These are phyloP conservation scores for Amblyopsis hoosieri DNA, from an alignment of 2,797 vertebrate species.

Conservation along the genomic window DNA sequence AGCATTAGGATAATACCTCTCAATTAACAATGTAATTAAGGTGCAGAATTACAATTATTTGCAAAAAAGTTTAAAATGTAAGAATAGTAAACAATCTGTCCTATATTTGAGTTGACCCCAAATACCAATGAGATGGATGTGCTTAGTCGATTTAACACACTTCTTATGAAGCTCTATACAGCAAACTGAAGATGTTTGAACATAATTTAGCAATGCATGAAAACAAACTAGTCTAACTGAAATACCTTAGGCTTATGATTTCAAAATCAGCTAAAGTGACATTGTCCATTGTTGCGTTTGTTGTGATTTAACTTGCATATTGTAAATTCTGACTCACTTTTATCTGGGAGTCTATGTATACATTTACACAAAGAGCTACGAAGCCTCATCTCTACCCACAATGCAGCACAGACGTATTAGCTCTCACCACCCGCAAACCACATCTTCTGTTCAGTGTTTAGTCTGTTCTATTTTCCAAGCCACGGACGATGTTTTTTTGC, in stretches of 20 bases:
- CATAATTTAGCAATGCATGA: too few relatives aligned
- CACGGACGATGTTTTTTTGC: not conserved
- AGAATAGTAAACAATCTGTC: too few relatives aligned
- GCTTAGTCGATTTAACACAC: too few relatives aligned
- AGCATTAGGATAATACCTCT: conserved; percentile 1
- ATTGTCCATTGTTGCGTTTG: not conserved
- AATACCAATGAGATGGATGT: too few relatives aligned
- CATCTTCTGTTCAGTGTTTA: not conserved
- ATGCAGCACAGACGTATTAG: too few relatives aligned
- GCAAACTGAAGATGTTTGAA: too few relatives aligned
- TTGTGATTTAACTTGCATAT: too few relatives aligned
- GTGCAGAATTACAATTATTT: conserved; percentile 14
- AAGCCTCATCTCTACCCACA: too few relatives aligned
- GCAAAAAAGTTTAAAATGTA: conserved; percentile 12
- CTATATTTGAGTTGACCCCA: too few relatives aligned
- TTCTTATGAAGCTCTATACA: too few relatives aligned
- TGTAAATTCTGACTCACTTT: conserved; percentile 5
- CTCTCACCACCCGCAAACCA: too few relatives aligned
- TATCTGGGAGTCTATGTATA: not conserved
- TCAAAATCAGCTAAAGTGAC: not conserved
- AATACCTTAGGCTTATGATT: conserved; percentile 19
- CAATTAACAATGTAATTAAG: conserved; percentile 27
- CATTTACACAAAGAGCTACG: not conserved
- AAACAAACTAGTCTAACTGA: too few relatives aligned
- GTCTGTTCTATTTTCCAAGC: conserved; percentile 3